phyloP scores from a whole-genome alignment of 2,888 invertebrate genomes.

The Aphrophora alni region DNA sequence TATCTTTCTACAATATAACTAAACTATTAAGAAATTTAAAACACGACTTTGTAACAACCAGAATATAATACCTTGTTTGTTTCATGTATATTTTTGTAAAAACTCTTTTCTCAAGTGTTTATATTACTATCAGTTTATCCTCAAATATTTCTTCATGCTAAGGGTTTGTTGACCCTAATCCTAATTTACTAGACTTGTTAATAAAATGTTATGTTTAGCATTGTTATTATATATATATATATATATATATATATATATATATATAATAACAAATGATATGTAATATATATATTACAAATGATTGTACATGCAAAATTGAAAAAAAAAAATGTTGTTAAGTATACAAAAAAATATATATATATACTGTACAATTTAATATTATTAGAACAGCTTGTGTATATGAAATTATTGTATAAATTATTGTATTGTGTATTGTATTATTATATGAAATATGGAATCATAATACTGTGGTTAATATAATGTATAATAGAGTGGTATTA shows the following conservation, averaged over 20 bases:
- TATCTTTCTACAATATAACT: too few relatives aligned
- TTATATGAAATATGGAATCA: slow-evolving; percentile 2
- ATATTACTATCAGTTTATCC: too few relatives aligned
- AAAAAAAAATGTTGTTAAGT: background rate
- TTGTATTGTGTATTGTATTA: too few relatives aligned
- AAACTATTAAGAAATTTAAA: too few relatives aligned
- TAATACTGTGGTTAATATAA: background rate
- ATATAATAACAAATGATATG: too few relatives aligned
- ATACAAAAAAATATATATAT: slow-evolving; percentile 3
- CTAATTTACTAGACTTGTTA: background rate
- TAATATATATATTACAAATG: background rate
- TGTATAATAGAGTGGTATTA: background rate
- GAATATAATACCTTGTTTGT: too few relatives aligned
- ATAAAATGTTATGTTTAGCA: background rate
- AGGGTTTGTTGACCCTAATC: background rate
- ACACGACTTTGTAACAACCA: too few relatives aligned
- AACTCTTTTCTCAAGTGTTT: too few relatives aligned
- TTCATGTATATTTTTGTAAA: too few relatives aligned
- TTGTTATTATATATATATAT: background rate
- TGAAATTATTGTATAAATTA: background rate
- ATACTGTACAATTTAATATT: background rate
- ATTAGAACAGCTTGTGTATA: background rate
- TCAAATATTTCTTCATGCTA: too few relatives aligned
- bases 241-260: background rate
- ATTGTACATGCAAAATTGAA: background rate